phyloP scores from a whole-genome alignment of 2,797 vertebrate genomes.

The Paguma larvata region DNA sequence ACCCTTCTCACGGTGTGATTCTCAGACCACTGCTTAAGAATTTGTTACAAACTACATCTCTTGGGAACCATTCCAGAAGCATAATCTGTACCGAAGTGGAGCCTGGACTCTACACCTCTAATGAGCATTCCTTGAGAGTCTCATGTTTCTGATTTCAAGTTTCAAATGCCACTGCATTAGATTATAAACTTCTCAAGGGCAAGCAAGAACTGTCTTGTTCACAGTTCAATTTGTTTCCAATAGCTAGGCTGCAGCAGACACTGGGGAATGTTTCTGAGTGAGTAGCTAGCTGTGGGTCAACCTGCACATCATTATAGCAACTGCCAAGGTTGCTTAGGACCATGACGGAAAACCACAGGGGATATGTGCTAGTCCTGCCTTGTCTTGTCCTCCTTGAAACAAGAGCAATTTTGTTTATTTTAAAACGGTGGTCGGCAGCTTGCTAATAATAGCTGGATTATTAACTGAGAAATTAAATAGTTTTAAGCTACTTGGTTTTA shows the following conservation, averaged over 20 bases:
- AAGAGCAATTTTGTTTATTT: neutral
- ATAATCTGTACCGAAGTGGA: neutral
- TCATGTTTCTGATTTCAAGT: neutral
- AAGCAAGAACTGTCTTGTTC: neutral
- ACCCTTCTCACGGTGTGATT: neutral
- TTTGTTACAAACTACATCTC: neutral
- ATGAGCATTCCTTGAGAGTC: neutral
- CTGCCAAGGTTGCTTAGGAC: neutral
- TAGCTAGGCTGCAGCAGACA: neutral
- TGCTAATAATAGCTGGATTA: neutral
- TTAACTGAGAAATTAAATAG: conserved; percentile 18
- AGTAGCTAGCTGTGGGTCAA: neutral
- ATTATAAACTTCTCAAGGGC: neutral
- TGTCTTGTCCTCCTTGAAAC: neutral
- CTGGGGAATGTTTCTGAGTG: neutral
- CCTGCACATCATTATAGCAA: neutral
- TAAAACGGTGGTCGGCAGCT: neutral
- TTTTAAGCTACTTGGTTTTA: conserved; percentile 19
- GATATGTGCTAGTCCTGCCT: neutral
- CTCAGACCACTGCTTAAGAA: neutral
- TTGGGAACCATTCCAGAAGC: neutral
- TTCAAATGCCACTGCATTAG: neutral
- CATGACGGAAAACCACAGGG: neutral
- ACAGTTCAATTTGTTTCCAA: neutral
- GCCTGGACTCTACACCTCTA: neutral